These are phyloP conservation scores for Plagodis dolabraria DNA, from an alignment of 2,888 invertebrate genomes.

Conservation along the genomic window DNA sequence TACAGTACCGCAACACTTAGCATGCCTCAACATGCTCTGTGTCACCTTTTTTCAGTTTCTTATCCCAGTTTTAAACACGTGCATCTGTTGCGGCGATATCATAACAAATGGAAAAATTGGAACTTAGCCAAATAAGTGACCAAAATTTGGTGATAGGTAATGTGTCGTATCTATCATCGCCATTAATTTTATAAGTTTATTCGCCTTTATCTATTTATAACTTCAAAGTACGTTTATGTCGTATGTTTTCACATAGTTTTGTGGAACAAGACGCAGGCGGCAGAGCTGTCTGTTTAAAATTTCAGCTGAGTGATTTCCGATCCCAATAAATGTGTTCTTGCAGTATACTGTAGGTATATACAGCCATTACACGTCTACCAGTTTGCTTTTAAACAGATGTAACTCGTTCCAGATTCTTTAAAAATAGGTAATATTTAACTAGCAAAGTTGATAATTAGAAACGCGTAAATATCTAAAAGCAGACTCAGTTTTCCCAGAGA, in stretches of 20 bases:
- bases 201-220: conserved; percentile 49
- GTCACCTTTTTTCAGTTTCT: conserved; percentile 5
- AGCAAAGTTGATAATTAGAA: conserved; percentile 47
- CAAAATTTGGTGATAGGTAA: conserved; percentile 47
- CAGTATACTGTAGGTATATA: conserved; percentile 33
- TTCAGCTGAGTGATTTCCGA: conserved; percentile 67
- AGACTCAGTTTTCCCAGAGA: conserved; percentile 33
- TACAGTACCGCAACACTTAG: no score
- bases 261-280: conserved; percentile 29
- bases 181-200: conserved; percentile 61
- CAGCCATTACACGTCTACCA: conserved; percentile 54
- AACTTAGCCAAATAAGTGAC: conserved; percentile 51
- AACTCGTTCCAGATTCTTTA: conserved; percentile 58
- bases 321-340: conserved; percentile 64
- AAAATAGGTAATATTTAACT: conserved; percentile 54
- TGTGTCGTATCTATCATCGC: conserved; percentile 49
- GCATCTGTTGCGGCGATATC: conserved; percentile 34
- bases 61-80: conserved; percentile 22
- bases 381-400: conserved; percentile 66
- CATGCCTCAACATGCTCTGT: no score
- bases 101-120: conserved; percentile 48
- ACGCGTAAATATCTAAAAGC: conserved; percentile 42
- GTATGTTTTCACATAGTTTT: conserved; percentile 30
- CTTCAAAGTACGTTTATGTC: conserved; percentile 36
- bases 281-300: conserved; percentile 53